phyloP scores from a whole-genome alignment of 1,140 invertebrate species.

The Liolophura sinensis region DNA sequence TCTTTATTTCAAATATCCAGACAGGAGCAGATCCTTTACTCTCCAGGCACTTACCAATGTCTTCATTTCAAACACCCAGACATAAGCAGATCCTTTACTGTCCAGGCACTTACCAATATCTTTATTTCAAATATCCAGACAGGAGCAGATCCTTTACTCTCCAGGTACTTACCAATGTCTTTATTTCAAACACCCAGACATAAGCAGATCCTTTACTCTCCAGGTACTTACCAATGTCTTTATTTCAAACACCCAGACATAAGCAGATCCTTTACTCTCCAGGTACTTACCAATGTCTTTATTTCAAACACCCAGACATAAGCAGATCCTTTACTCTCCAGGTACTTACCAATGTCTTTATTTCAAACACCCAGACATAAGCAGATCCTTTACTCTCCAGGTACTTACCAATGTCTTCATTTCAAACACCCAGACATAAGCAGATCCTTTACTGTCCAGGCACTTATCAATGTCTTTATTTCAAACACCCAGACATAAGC shows the following conservation, averaged over 20 bases:
- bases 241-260: slow-evolving; percentile 38
- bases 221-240: too few relatives aligned
- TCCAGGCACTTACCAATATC: too few relatives aligned
- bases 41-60: slow-evolving; percentile 38
- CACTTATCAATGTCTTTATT: too few relatives aligned
- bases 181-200: slow-evolving; percentile 38
- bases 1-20: slow-evolving; percentile 40
- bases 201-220: slow-evolving; percentile 41
- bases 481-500: slow-evolving; percentile 37
- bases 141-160: slow-evolving; percentile 39
- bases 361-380: slow-evolving; percentile 36
- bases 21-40: slow-evolving; percentile 37
- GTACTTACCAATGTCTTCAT: too few relatives aligned
- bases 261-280: slow-evolving; percentile 39
- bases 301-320: slow-evolving; percentile 40
- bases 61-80: slow-evolving; percentile 41
- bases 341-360: too few relatives aligned
- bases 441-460: slow-evolving; percentile 40
- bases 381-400: slow-evolving; percentile 40
- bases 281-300: too few relatives aligned
- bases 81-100: slow-evolving; percentile 38
- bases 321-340: slow-evolving; percentile 39
- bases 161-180: too few relatives aligned
- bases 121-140: slow-evolving; percentile 38
- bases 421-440: slow-evolving; percentile 36